A percentile compares a stretch with the other conserved stretches of the same genome.
These are phyloP conservation scores for Nymphicus hollandicus DNA, from an alignment of 2,113 vertebrate species.

Conservation along the genomic window DNA sequence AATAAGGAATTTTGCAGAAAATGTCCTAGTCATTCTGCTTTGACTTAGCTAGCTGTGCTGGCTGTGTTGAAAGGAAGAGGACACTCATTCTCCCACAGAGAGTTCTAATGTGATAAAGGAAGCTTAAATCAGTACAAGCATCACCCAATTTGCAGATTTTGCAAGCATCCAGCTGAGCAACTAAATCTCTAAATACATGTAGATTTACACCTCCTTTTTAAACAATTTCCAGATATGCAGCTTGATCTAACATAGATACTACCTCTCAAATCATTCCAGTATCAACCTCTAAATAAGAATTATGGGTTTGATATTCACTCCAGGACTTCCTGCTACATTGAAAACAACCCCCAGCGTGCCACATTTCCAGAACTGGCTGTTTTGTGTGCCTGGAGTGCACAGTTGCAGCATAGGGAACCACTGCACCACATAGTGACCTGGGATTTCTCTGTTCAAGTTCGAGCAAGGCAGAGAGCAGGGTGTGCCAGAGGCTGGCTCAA, in stretches of 20 bases:
- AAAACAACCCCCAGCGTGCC: accelerated
- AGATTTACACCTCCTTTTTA: not conserved
- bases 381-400: not conserved
- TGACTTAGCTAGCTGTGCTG: not conserved
- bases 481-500: not conserved
- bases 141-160: not conserved
- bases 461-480: not conserved
- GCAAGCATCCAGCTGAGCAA: not conserved
- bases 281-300: not conserved
- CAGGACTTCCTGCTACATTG: not conserved
- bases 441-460: not conserved
- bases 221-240: not conserved
- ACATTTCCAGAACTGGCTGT: not conserved
- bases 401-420: not conserved
- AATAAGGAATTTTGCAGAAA: not conserved
- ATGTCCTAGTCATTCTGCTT: not conserved
- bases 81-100: not conserved
- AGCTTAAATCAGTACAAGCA: not conserved
- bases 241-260: not conserved
- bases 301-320: not conserved
- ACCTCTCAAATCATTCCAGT: not conserved
- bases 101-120: not conserved
- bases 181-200: not conserved
- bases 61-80: not conserved
- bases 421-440: not conserved